A percentile compares a stretch with the other conserved stretches of the same genome.
Conservation (phyloP, 2,797 vertebrate species). For the Rhinatrema bivittatum region DNA sequence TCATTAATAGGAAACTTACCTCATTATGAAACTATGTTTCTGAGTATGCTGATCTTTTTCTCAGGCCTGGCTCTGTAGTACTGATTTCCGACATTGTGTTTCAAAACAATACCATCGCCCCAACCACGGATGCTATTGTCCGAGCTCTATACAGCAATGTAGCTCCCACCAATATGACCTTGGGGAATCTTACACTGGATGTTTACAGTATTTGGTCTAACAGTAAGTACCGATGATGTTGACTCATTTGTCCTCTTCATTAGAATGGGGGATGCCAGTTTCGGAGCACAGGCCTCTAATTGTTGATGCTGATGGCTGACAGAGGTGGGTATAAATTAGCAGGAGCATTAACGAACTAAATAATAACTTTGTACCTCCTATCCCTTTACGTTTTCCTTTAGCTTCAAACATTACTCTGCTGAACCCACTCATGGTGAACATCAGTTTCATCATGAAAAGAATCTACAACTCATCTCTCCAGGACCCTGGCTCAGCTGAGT, state of each 20-base stretch:
- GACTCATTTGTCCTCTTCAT: not conserved
- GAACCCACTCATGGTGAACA: not conserved
- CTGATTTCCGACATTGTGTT: conserved; percentile 5
- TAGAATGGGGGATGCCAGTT: not conserved
- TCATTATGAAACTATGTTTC: too few relatives aligned
- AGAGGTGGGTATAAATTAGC: too few relatives aligned
- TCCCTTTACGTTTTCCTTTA: not conserved
- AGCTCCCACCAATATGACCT: not conserved
- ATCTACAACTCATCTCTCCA: not conserved
- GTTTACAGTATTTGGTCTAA: conserved; percentile 10
- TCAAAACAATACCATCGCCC: not conserved
- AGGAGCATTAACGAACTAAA: too few relatives aligned
- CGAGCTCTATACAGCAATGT: conserved; percentile 6
- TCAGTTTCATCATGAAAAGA: not conserved
- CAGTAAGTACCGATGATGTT: not conserved
- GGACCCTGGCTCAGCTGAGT: not conserved
- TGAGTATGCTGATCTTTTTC: too few relatives aligned
- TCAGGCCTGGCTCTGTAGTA: conserved; percentile 7
- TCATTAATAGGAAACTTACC: too few relatives aligned
- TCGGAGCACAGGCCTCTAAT: not conserved
- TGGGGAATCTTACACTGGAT: conserved; percentile 3
- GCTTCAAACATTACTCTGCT: not conserved
- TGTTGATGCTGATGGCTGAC: not conserved
- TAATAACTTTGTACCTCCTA: not conserved
- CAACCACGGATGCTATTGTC: conserved; percentile 4